phyloP scores from a whole-genome alignment of 2,113 vertebrate genomes.

The Pollachius pollachius region DNA sequence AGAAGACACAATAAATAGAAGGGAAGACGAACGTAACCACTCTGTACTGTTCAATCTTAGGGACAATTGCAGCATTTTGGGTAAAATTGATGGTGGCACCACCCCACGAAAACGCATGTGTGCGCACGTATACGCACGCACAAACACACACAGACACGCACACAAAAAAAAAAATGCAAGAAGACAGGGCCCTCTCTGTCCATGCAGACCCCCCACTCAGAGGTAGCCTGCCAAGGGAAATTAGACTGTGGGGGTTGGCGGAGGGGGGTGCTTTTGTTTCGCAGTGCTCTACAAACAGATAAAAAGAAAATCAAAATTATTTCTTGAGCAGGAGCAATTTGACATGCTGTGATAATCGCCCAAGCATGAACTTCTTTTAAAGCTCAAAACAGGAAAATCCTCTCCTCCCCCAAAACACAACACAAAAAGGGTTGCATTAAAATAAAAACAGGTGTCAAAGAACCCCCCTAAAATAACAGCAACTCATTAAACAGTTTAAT shows the following conservation, averaged over 20 bases:
- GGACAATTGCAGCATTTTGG: constrained; percentile 82
- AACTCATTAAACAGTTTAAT: constrained; percentile 99
- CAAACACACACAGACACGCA: constrained; percentile 33
- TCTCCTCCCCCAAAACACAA: constrained; percentile 64
- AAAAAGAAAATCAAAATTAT: constrained; percentile 91
- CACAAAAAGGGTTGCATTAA: constrained; percentile 72
- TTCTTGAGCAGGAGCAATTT: constrained; percentile 95
- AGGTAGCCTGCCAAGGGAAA: constrained; percentile 80
- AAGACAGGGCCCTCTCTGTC: constrained; percentile 75
- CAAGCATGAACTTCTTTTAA: constrained; percentile 94
- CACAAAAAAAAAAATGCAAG: constrained; percentile 38
- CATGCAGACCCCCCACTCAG: constrained; percentile 77
- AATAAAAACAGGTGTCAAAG: constrained; percentile 35
- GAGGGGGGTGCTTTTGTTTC: constrained; percentile 72
- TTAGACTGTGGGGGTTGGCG: constrained; percentile 63
- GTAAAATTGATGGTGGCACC: constrained; percentile 74
- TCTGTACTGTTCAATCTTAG: constrained; percentile 74
- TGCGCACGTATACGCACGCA: constrained; percentile 16
- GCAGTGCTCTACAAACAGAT: constrained; percentile 68
- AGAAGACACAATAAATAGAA: constrained; percentile 78
- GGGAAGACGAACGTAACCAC: constrained; percentile 70
- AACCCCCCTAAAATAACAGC: constrained; percentile 84
- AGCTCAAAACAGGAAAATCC: constrained; percentile 91
- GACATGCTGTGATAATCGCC: constrained; percentile 99
- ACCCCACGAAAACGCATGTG: constrained; percentile 34